Evolutionary conservation across 2,113 vertebrate species (phyloP).

Genomic region (Hyaena hyaena): DNA sequence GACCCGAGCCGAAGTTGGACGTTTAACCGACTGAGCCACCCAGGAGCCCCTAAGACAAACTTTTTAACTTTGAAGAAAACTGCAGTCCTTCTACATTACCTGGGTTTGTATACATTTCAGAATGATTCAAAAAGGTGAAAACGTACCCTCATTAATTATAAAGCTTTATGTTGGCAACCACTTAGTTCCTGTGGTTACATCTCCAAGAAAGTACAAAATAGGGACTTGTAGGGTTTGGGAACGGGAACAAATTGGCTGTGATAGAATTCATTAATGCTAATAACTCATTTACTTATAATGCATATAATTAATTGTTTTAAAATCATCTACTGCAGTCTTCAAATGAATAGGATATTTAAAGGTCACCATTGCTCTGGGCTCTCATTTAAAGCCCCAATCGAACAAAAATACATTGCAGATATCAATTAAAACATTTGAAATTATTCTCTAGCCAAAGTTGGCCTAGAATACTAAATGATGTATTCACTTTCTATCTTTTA

Average conservation of each 20-base stretch:
- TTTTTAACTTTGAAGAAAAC: slow-evolving; percentile 62
- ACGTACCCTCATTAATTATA: slow-evolving; percentile 82
- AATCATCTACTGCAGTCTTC: slow-evolving; percentile 78
- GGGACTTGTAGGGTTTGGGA: slow-evolving; percentile 82
- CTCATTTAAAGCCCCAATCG: slow-evolving; percentile 75
- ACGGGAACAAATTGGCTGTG: slow-evolving; percentile 85
- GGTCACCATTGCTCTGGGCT: slow-evolving; percentile 81
- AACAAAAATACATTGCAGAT: slow-evolving; percentile 72
- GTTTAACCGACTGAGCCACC: too few species aligned
- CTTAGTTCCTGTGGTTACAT: slow-evolving; percentile 87
- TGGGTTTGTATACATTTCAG: slow-evolving; percentile 67
- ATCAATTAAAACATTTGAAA: slow-evolving; percentile 75
- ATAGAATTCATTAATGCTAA: slow-evolving; percentile 87
- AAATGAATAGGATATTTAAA: slow-evolving; percentile 82
- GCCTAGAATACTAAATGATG: not conserved
- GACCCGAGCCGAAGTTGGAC: too few species aligned
- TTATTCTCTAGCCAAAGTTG: slow-evolving; percentile 62
- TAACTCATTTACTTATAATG: slow-evolving; percentile 87
- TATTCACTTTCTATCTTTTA: slow-evolving; percentile 5
- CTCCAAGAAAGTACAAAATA: slow-evolving; percentile 85
- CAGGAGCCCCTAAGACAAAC: slow-evolving; percentile 9
- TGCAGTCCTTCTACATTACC: slow-evolving; percentile 52
- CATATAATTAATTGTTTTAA: slow-evolving; percentile 87
- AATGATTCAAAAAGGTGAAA: slow-evolving; percentile 79
- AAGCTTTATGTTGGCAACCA: slow-evolving; percentile 84